Evolutionary conservation across 2,888 invertebrate species (phyloP).

Genomic region (Odontothrips loti): DNA sequence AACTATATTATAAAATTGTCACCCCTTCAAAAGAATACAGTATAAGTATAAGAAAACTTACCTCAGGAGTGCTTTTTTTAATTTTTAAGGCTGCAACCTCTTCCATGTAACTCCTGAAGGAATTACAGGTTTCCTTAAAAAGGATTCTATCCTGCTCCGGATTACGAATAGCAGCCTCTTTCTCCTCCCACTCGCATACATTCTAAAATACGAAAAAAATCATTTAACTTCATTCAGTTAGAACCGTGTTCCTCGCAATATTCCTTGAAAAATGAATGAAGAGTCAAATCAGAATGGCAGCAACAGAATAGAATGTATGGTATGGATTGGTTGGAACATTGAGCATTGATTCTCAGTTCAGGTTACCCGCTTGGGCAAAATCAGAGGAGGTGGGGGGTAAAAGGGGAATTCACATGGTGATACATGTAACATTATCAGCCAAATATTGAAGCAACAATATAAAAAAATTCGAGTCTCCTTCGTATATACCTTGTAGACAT

Average conservation of each 20-base stretch:
- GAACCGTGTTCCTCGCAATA: neutral
- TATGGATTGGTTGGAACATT: no score
- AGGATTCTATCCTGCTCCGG: slow-evolving; percentile 63
- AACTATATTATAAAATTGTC: neutral
- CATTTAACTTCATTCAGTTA: neutral
- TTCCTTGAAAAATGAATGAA: neutral
- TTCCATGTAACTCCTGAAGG: slow-evolving; percentile 62
- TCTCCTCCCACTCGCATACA: slow-evolving; percentile 68
- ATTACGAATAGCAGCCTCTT: slow-evolving; percentile 62
- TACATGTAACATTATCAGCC: neutral
- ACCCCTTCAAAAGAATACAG: neutral
- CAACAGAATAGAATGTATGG: no score
- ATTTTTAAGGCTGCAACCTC: slow-evolving; percentile 65
- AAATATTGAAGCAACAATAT: neutral
- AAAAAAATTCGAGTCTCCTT: neutral
- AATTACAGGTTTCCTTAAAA: slow-evolving; percentile 65
- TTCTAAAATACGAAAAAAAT: slow-evolving; percentile 48
- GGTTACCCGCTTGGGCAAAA: neutral
- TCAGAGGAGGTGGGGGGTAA: neutral
- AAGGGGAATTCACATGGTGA: neutral
- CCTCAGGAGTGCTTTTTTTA: slow-evolving; percentile 45
- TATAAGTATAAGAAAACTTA: slow-evolving; percentile 30
- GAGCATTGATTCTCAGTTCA: no score
- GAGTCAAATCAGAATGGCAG: neutral
- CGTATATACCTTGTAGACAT: slow-evolving; percentile 57